phyloP scores from a whole-genome alignment of 2,113 vertebrate species.

The Ophiodon elongatus region DNA sequence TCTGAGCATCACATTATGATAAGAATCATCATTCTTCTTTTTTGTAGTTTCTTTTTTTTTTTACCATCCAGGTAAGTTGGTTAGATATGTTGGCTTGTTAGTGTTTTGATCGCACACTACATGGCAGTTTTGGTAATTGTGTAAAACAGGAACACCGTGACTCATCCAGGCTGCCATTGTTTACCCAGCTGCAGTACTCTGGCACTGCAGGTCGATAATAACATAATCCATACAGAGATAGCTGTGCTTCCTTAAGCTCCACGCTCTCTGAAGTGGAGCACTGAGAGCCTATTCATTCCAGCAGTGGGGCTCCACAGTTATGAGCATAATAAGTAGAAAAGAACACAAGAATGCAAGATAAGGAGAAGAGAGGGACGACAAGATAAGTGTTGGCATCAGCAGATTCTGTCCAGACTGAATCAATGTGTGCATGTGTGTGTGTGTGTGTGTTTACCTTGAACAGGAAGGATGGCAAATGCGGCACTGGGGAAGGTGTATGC shows the following conservation, averaged over 20 bases:
- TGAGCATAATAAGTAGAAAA: constrained; percentile 81
- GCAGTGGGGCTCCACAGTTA: constrained; percentile 78
- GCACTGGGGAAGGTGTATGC: constrained; percentile 90
- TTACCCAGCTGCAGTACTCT: constrained; percentile 78
- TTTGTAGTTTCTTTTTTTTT: constrained; percentile 9
- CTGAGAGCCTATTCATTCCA: constrained; percentile 78
- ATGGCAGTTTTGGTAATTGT: constrained; percentile 71
- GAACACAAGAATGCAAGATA: constrained; percentile 80
- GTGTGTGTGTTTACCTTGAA: constrained; percentile 67
- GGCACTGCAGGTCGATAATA: constrained; percentile 80
- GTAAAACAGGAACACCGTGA: constrained; percentile 64
- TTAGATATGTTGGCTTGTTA: constrained; percentile 54
- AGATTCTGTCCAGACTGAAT: constrained; percentile 71
- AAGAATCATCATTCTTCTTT: constrained; percentile 36
- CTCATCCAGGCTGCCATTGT: constrained; percentile 76
- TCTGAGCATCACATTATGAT: constrained; percentile 62
- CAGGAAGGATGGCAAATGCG: constrained; percentile 88
- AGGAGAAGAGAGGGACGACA: constrained; percentile 74
- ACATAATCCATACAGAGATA: constrained; percentile 84
- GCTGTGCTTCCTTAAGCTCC: constrained; percentile 78
- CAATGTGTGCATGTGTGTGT: constrained; percentile 56
- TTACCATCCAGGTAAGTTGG: constrained; percentile 40
- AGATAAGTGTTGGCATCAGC: constrained; percentile 80
- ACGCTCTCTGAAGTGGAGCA: constrained; percentile 79
- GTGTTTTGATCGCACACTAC: constrained; percentile 60